A percentile compares a stretch with the other conserved stretches of the same genome.
Conservation (phyloP, 2,113 vertebrate species). For the Alosa alosa region DNA sequence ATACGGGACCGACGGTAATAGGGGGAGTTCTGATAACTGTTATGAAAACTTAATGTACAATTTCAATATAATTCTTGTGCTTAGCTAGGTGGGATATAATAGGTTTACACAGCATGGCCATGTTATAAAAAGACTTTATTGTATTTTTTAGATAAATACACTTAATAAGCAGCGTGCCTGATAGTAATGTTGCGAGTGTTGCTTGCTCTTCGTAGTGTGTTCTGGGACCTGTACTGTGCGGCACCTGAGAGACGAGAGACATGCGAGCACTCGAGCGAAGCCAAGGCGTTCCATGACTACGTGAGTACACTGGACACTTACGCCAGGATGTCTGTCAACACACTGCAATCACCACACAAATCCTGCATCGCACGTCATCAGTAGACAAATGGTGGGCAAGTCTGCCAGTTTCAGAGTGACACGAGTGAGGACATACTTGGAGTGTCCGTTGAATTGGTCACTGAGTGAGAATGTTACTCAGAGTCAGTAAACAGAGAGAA, state of each 20-base stretch:
- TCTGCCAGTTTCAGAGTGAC: neutral
- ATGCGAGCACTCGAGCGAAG: conserved; percentile 87
- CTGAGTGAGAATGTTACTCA: neutral
- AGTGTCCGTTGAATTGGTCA: neutral
- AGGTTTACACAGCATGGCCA: too few species aligned
- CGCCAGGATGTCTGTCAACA: neutral
- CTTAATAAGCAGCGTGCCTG: neutral
- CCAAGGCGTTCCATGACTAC: conserved; percentile 87
- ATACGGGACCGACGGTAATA: too few species aligned
- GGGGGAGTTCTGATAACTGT: neutral
- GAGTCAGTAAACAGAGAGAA: neutral
- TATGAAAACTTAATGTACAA: neutral
- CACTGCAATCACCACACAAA: neutral
- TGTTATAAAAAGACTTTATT: too few species aligned
- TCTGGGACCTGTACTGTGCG: conserved; percentile 90
- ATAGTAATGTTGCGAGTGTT: conserved; percentile 22
- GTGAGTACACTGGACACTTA: conserved; percentile 67
- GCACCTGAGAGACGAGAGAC: conserved; percentile 86
- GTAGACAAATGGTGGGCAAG: neutral
- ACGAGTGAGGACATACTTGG: neutral
- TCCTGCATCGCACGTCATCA: neutral
- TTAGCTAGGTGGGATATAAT: too few species aligned
- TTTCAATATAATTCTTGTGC: too few species aligned
- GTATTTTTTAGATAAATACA: too few species aligned
- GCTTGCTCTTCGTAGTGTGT: conserved; percentile 71